Conservation (phyloP, 1,140 invertebrate genomes). For the Antheraea mylitta region DNA sequence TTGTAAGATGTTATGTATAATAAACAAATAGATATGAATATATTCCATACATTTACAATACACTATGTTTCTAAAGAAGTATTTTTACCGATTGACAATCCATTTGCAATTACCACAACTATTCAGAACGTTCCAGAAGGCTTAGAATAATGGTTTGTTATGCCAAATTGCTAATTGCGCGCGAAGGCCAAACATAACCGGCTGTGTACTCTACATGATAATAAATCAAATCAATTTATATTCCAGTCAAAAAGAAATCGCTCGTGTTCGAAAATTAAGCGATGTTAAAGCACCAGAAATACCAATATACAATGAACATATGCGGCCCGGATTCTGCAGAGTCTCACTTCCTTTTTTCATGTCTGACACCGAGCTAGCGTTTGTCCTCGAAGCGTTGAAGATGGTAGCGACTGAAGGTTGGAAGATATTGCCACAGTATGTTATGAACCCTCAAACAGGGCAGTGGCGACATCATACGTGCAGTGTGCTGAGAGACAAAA, state of each 20-base stretch:
- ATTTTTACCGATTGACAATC: background rate
- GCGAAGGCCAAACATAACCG: conserved; percentile 21
- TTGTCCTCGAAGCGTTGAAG: conserved; percentile 90
- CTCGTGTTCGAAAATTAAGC: conserved; percentile 62
- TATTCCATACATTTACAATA: no score
- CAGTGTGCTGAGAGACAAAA: conserved; percentile 88
- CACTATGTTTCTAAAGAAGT: background rate
- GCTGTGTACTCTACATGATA: conserved; percentile 10
- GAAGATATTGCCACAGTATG: conserved; percentile 93
- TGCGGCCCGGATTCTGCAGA: conserved; percentile 92
- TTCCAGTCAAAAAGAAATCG: conserved; percentile 71
- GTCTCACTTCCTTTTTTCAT: conserved; percentile 94
- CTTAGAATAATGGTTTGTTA: conserved; percentile 12
- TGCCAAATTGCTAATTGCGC: conserved; percentile 23
- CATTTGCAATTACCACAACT: background rate
- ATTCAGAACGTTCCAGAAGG: background rate
- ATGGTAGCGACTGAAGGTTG: conserved; percentile 94
- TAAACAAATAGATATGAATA: no score
- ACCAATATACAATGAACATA: conserved; percentile 81
- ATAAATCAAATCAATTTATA: conserved; percentile 19
- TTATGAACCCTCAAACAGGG: conserved; percentile 91
- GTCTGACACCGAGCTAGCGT: conserved; percentile 88
- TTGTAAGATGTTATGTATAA: no score
- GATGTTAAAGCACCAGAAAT: conserved; percentile 62
- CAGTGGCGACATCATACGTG: conserved; percentile 94